Evolutionary conservation across 2,113 vertebrate species (phyloP), one percentile per base, ranked within the genome.

Genomic region (Hippocampus zosterae): DNA sequence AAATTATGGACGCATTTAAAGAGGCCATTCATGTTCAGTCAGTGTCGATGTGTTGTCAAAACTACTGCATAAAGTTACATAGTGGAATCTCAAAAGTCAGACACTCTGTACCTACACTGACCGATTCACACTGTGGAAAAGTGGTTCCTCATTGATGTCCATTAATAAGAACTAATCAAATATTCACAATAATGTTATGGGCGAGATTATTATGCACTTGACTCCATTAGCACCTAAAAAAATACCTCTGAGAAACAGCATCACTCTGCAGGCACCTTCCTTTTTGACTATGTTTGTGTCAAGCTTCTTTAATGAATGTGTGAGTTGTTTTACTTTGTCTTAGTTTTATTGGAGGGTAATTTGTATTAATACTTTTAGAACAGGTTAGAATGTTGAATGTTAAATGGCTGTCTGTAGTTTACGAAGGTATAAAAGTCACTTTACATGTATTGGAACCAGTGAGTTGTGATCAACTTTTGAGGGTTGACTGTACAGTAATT

Each of bases 11-110:
- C 27, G n/a, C 68, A 33, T 67, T 37, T 75, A 65, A 77, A 73
- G 72, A 71, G 68, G 70, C 55, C 25, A 56, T 52, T 55, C 62
- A 79, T 59, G 74, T 74, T 79, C 71, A 61, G 18, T 25, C 33
- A 13, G 59, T 19, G 63, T 2, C 25, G 12, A 7, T 42, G n/a
- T 69, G n/a, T 68, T 74, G 56, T 78, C 56, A 78, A 74, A 78
- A 78, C 65, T 67, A 74, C 42, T 44, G 42, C 15, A 13, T 33
- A 64, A 50, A 8, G 21, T 23, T 55, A 55, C 11, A 55, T 8
- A 55, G 52, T 23, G 2, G 52, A 23, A 23, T 23, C 21, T 55
- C 52, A 55, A 55, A 55, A 55, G 52, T 53, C 21, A 53, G 10
- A 53, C 19, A n/a, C 8, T 9, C 21, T 0, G 19, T 10, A n/a